Conservation (phyloP, 2,888 invertebrate genomes). For the Callyntrura guangdongensis region DNA sequence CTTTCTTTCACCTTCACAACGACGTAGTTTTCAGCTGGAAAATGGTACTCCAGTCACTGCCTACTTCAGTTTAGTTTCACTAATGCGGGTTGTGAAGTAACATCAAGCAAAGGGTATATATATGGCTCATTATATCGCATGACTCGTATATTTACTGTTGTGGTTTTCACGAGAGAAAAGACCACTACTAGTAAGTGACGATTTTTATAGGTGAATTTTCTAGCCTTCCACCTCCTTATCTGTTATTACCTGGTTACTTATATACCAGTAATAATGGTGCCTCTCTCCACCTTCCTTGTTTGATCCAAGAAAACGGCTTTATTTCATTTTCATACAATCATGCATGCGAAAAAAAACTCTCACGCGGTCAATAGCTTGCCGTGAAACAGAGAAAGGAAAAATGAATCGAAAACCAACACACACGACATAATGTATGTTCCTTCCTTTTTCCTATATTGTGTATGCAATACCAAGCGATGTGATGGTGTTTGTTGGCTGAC, state of each 20-base stretch:
- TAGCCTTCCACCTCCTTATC: constrained; percentile 60
- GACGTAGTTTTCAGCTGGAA: constrained; percentile 51
- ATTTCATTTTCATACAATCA: constrained; percentile 41
- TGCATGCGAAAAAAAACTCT: constrained; percentile 50
- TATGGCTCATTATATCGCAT: constrained; percentile 5
- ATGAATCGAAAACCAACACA: not conserved
- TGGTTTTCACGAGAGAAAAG: not conserved
- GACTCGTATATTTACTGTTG: not conserved
- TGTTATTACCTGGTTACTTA: constrained; percentile 18
- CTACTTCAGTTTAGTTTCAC: not conserved
- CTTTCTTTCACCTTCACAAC: constrained; percentile 30
- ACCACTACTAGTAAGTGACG: constrained; percentile 1
- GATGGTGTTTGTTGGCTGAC: not conserved
- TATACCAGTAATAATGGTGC: constrained; percentile 14
- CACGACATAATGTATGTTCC: constrained; percentile 13
- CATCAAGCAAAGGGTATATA: constrained; percentile 14
- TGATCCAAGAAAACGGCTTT: constrained; percentile 30
- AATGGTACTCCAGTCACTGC: not conserved
- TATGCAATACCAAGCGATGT: not conserved
- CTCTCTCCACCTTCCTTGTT: constrained; percentile 37
- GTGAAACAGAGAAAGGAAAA: not conserved
- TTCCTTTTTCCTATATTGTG: not conserved
- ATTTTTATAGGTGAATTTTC: constrained; percentile 41
- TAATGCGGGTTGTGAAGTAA: not conserved
- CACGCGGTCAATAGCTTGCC: constrained; percentile 64